Conservation (phyloP, 2,797 vertebrate species). For the Tokudaia tokunoshimensis region DNA sequence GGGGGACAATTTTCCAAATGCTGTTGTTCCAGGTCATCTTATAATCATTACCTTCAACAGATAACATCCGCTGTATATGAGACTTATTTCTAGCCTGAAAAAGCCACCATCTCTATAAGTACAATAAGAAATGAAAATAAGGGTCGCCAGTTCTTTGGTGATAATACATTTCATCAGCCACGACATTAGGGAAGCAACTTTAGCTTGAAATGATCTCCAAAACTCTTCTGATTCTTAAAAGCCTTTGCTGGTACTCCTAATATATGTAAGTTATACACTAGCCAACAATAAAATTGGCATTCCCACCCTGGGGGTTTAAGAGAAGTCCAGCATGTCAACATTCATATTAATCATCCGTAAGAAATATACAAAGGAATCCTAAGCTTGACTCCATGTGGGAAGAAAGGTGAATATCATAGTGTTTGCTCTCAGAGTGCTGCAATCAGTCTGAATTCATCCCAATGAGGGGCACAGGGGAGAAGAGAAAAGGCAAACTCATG, state of each 20-base stretch:
- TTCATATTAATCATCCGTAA: neutral
- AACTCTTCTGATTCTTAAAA: slow-evolving; percentile 24
- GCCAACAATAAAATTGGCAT: slow-evolving; percentile 16
- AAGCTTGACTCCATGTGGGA: neutral
- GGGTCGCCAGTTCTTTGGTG: neutral
- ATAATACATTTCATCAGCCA: slow-evolving; percentile 23
- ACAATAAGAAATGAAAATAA: neutral
- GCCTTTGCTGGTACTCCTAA: neutral
- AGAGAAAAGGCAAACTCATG: neutral
- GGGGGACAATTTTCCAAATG: slow-evolving; percentile 4
- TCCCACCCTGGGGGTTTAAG: neutral
- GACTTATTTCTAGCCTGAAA: slow-evolving; percentile 32
- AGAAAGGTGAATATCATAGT: neutral
- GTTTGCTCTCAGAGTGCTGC: neutral
- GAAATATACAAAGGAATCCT: slow-evolving; percentile 8
- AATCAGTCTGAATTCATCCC: neutral
- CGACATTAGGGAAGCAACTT: slow-evolving; percentile 26
- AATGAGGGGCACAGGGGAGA: neutral
- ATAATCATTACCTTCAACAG: neutral
- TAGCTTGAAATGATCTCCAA: slow-evolving; percentile 42
- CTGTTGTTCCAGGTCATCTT: slow-evolving; percentile 27
- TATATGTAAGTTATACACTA: neutral
- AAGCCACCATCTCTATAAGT: slow-evolving; percentile 38
- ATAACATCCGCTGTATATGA: neutral
- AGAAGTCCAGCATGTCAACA: neutral